Conservation (phyloP, 2,888 invertebrate species). For the Mythimna ferrago region DNA sequence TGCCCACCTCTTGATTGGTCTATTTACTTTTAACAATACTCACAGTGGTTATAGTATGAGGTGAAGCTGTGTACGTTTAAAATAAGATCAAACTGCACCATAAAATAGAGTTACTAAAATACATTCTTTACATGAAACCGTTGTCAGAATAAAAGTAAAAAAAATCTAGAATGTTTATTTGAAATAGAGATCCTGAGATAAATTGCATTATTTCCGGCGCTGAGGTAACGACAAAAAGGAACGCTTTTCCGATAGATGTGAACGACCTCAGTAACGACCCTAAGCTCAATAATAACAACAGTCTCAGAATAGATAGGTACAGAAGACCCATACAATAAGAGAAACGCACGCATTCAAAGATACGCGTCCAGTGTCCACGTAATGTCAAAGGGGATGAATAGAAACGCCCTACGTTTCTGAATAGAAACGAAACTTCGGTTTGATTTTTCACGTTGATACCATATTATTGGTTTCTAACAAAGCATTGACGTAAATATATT, state of each 20-base stretch:
- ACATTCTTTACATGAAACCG: neutral
- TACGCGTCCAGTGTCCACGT: too few relatives aligned
- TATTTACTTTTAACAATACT: neutral
- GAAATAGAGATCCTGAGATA: slow-evolving; percentile 8
- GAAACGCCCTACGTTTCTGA: too few relatives aligned
- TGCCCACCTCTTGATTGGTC: neutral
- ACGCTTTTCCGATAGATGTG: slow-evolving; percentile 43
- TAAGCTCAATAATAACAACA: slow-evolving; percentile 16
- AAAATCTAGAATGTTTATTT: neutral
- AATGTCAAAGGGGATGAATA: too few relatives aligned
- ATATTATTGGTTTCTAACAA: too few relatives aligned
- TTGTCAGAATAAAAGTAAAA: neutral
- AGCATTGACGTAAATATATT: too few relatives aligned
- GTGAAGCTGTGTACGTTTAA: neutral
- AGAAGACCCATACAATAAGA: neutral
- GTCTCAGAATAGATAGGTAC: slow-evolving; percentile 1
- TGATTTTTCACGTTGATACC: too few relatives aligned
- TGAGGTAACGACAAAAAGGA: slow-evolving; percentile 12
- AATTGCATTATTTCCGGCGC: slow-evolving; percentile 8
- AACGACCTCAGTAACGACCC: slow-evolving; percentile 33
- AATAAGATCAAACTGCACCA: neutral
- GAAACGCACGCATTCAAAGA: too few relatives aligned
- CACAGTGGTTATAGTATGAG: neutral
- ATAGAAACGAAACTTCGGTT: too few relatives aligned
- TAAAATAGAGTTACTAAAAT: neutral